Evolutionary conservation across 53 echinoderm and acorn worm genomes (phyloP).

Genomic region (Holothuria scabra): DNA sequence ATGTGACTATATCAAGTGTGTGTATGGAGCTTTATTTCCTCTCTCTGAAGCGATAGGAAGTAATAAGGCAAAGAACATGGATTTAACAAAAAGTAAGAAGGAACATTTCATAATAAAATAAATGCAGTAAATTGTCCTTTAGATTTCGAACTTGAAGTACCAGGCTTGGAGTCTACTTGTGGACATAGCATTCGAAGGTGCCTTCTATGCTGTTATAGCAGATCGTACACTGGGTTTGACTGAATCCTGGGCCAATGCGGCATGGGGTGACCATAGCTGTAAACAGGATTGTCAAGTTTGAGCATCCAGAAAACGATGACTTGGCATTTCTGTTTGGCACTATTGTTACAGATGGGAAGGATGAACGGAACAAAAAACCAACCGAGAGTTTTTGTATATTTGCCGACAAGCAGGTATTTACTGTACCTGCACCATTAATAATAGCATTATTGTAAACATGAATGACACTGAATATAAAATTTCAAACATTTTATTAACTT

Average conservation of each 20-base stretch:
- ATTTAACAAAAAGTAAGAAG: too few relatives aligned
- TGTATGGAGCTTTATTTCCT: too few relatives aligned
- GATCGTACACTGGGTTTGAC: constrained; percentile 71
- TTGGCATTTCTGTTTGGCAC: constrained; percentile 85
- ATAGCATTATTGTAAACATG: too few relatives aligned
- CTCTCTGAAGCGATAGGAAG: too few relatives aligned
- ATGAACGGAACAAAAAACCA: constrained; percentile 57
- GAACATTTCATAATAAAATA: too few relatives aligned
- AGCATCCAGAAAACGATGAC: constrained; percentile 81
- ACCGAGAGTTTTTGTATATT: constrained; percentile 78
- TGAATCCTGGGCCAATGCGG: constrained; percentile 57
- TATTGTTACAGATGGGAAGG: constrained; percentile 84
- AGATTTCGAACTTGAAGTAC: constrained; percentile 75
- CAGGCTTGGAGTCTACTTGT: constrained; percentile 64
- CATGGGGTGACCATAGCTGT: constrained; percentile 69
- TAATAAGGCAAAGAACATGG: too few relatives aligned
- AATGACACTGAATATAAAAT: too few relatives aligned
- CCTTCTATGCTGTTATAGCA: constrained; percentile 82
- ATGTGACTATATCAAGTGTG: too few relatives aligned
- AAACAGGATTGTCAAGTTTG: constrained; percentile 53
- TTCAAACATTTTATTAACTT: too few relatives aligned
- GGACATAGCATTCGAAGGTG: constrained; percentile 90
- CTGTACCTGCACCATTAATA: too few relatives aligned
- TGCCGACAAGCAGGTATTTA: constrained; percentile 80
- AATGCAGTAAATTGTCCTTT: too few relatives aligned